phyloP scores from a whole-genome alignment of 2,888 invertebrate genomes.

The Cataglyphis rosenhaueri region DNA sequence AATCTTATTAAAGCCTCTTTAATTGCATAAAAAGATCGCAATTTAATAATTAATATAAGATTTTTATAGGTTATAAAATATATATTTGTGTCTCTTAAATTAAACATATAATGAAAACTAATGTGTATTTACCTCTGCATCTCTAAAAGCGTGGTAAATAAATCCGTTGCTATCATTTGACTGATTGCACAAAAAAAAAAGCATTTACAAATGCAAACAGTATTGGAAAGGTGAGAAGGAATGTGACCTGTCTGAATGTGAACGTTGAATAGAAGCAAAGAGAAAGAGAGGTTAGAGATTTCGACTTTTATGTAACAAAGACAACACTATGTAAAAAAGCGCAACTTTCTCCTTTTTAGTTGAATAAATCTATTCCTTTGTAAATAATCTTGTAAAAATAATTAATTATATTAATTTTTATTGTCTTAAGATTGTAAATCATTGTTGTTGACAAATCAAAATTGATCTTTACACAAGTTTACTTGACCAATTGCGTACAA shows the following conservation, averaged over 20 bases:
- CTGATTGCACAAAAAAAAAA: background rate
- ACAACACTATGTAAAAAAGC: conserved; percentile 2
- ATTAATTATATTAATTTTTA: background rate
- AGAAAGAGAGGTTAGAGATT: background rate
- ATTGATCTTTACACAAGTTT: background rate
- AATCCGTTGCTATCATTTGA: background rate
- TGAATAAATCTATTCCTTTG: background rate
- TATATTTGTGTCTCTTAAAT: background rate
- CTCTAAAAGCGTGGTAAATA: background rate
- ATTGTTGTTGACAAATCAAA: background rate
- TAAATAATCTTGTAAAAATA: background rate
- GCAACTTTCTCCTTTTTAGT: background rate
- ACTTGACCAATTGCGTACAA: background rate
- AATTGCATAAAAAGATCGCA: background rate
- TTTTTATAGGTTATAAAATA: background rate
- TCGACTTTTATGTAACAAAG: background rate
- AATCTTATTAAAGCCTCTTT: background rate
- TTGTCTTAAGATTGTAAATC: background rate
- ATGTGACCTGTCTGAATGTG: conserved; percentile 12
- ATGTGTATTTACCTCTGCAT: background rate
- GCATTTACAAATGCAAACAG: background rate
- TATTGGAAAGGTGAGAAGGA: conserved; percentile 2
- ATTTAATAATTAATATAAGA: background rate
- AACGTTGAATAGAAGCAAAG: background rate
- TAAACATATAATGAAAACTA: background rate